phyloP scores from a whole-genome alignment of 2,113 vertebrate species.

The Tupaia chinensis region DNA sequence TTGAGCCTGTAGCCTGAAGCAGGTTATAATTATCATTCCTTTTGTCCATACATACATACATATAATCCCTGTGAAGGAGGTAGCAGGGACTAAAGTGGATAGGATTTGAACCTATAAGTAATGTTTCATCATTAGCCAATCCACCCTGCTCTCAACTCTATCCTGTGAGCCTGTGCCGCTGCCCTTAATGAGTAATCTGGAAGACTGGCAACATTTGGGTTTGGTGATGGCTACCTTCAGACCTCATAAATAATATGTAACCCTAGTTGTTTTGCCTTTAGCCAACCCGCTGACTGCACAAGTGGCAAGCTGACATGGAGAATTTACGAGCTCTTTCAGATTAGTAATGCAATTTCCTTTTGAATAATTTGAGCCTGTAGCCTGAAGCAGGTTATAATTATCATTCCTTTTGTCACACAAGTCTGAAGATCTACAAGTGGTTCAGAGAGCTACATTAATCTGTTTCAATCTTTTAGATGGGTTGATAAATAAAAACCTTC shows the following conservation, averaged over 20 bases:
- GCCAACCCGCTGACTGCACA: slow-evolving; percentile 52
- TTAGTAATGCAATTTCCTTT: slow-evolving; percentile 73
- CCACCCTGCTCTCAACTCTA: neutral
- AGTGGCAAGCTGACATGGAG: slow-evolving; percentile 63
- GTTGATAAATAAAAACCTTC: slow-evolving; percentile 48
- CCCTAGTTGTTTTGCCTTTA: slow-evolving; percentile 65
- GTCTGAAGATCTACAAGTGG: slow-evolving; percentile 60
- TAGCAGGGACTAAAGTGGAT: neutral
- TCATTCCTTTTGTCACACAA: slow-evolving; percentile 61
- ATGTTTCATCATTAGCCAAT: slow-evolving; percentile 12
- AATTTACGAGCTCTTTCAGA: slow-evolving; percentile 59
- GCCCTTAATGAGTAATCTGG: neutral
- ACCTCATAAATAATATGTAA: slow-evolving; percentile 67
- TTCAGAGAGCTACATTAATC: slow-evolving; percentile 51
- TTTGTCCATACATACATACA: neutral
- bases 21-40: slow-evolving; percentile 72
- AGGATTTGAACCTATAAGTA: slow-evolving; percentile 25
- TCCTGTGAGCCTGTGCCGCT: neutral
- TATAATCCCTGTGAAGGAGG: neutral
- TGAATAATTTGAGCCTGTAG: slow-evolving; percentile 65
- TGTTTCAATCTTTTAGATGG: slow-evolving; percentile 7
- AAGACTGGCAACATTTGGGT: slow-evolving; percentile 54
- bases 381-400: slow-evolving; percentile 74
- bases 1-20: slow-evolving; percentile 66
- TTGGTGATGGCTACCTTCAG: slow-evolving; percentile 49